A percentile compares a stretch with the other conserved stretches of the same genome.
phyloP scores from a whole-genome alignment of 2,797 vertebrate species.

The Platyrinchus mystaceus region DNA sequence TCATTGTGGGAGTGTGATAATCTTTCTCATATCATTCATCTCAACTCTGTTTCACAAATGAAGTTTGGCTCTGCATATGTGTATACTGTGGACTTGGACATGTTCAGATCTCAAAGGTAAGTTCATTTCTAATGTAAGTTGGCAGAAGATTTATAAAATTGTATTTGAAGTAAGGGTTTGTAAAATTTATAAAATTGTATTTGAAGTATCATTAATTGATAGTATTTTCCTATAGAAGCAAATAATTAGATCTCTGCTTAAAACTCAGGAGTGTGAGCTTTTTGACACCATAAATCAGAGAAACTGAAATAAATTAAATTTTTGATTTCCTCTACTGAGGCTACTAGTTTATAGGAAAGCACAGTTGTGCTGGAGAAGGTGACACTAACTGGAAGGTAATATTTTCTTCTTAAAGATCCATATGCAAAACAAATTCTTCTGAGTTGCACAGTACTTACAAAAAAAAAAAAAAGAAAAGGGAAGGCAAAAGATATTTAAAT shows the following conservation, averaged over 20 bases:
- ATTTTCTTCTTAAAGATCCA: not conserved
- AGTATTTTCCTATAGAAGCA: slow-evolving; percentile 32
- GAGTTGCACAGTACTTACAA: not conserved
- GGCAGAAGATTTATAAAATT: not conserved
- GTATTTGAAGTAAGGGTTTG: not conserved
- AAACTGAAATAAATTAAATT: not conserved
- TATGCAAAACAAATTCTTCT: not conserved
- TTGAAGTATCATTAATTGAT: slow-evolving; percentile 24
- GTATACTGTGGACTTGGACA: not conserved
- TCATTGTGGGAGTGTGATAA: not conserved
- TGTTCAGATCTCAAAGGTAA: not conserved
- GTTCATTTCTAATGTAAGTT: not conserved
- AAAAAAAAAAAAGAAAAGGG: not conserved
- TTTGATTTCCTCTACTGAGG: slow-evolving; percentile 35
- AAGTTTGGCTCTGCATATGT: not conserved
- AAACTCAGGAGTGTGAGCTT: not conserved
- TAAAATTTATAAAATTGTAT: too few species aligned
- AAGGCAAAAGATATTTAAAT: not conserved
- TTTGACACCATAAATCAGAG: slow-evolving; percentile 11
- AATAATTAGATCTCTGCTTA: not conserved
- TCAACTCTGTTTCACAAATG: not conserved
- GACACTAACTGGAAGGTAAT: not conserved
- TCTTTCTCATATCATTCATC: not conserved
- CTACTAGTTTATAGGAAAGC: slow-evolving; percentile 16
- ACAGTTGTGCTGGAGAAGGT: not conserved